A percentile compares a stretch with the other conserved stretches of the same genome.
Evolutionary conservation across 2,888 invertebrate species (phyloP).

Genomic region (Sipha maydis): DNA sequence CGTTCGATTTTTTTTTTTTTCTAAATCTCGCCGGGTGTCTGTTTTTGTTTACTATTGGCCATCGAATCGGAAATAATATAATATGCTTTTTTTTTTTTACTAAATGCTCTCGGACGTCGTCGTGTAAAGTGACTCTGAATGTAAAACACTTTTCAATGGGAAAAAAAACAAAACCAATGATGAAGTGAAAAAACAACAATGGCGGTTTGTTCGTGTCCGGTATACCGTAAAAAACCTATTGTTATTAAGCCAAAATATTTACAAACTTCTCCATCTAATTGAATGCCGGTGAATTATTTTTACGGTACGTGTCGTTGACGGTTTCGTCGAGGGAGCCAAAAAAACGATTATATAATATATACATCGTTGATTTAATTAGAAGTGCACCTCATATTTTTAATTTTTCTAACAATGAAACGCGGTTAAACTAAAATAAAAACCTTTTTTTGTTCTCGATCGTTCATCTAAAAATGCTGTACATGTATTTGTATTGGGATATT

Average conservation of each 20-base stretch:
- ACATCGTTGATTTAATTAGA: slow-evolving; percentile 50
- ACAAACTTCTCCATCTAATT: slow-evolving; percentile 60
- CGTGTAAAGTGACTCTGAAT: slow-evolving; percentile 56
- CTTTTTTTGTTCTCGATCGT: slow-evolving; percentile 1
- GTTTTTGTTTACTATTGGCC: slow-evolving; percentile 49
- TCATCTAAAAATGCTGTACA: not conserved
- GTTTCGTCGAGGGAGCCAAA: slow-evolving; percentile 58
- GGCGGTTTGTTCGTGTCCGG: slow-evolving; percentile 62
- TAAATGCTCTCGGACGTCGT: slow-evolving; percentile 56
- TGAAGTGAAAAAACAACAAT: slow-evolving; percentile 58
- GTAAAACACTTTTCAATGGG: slow-evolving; percentile 60
- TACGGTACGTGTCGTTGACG: slow-evolving; percentile 60
- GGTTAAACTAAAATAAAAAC: not conserved
- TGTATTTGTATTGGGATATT: not conserved
- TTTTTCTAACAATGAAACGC: slow-evolving; percentile 30
- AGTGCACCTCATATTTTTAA: slow-evolving; percentile 16
- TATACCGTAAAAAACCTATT: slow-evolving; percentile 62
- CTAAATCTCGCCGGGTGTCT: slow-evolving; percentile 31
- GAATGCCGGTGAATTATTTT: slow-evolving; percentile 60
- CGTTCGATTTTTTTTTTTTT: not conserved
- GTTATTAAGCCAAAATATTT: slow-evolving; percentile 62
- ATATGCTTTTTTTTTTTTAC: slow-evolving; percentile 23
- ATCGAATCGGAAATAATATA: slow-evolving; percentile 58
- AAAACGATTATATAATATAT: slow-evolving; percentile 43
- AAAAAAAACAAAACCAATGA: slow-evolving; percentile 53